Evolutionary conservation across 2,797 vertebrate genomes (phyloP).

Genomic region (Alosa sapidissima): DNA sequence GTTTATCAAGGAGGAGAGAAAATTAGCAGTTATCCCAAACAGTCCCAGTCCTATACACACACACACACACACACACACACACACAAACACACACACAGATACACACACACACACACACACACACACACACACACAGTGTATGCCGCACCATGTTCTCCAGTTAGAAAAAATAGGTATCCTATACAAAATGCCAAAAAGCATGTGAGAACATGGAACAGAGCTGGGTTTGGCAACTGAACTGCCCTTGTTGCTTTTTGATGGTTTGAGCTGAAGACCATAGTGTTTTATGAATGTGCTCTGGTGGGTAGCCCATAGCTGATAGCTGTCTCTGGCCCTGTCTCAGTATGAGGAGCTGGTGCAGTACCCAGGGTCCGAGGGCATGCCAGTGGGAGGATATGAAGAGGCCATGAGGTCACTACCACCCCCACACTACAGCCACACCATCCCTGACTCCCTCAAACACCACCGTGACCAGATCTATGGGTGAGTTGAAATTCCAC

Average conservation of each 20-base stretch:
- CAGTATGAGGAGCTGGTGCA: slow-evolving; percentile 84
- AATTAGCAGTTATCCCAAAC: slow-evolving; percentile 54
- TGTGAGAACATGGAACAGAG: too few relatives aligned
- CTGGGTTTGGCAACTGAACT: too few relatives aligned
- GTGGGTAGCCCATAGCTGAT: background rate
- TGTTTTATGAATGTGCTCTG: background rate
- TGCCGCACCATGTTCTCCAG: slow-evolving; percentile 8
- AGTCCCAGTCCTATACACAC: background rate
- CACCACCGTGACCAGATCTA: slow-evolving; percentile 82
- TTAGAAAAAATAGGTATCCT: background rate
- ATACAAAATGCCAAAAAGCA: background rate
- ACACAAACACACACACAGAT: background rate
- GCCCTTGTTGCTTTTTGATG: too few relatives aligned
- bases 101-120: slow-evolving; percentile 16
- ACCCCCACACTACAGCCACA: slow-evolving; percentile 70
- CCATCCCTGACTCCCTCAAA: slow-evolving; percentile 77
- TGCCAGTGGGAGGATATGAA: slow-evolving; percentile 75
- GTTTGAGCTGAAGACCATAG: background rate
- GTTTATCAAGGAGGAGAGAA: slow-evolving; percentile 63
- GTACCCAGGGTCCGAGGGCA: slow-evolving; percentile 78
- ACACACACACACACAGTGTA: slow-evolving; percentile 26
- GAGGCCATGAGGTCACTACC: slow-evolving; percentile 73
- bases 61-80: slow-evolving; percentile 34
- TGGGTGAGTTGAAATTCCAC: slow-evolving; percentile 61
- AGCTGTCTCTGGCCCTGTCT: slow-evolving; percentile 44